Evolutionary conservation across 2,797 vertebrate genomes (phyloP).

Genomic region (Carapus acus): DNA sequence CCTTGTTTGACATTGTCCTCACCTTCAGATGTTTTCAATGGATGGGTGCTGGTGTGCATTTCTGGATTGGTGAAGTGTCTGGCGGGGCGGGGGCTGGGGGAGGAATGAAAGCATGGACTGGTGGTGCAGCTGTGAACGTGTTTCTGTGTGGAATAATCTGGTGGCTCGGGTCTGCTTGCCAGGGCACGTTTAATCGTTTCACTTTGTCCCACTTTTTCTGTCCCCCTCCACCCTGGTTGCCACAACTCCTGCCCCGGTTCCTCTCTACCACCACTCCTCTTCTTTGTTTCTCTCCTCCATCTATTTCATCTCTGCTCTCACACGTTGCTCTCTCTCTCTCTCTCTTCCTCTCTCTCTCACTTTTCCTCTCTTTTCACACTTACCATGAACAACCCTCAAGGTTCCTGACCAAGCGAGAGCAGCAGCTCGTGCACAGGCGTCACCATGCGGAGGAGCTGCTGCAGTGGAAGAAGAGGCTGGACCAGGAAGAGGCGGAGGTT

Average conservation of each 20-base stretch:
- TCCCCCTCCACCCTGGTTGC: conserved; percentile 11
- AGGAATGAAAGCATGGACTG: conserved; percentile 45
- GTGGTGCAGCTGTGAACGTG: conserved; percentile 33
- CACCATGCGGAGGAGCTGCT: conserved; percentile 88
- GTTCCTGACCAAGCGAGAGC: conserved; percentile 94
- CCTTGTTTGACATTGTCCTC: conserved; percentile 42
- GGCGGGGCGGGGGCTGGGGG: conserved; percentile 6
- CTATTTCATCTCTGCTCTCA: conserved; percentile 10
- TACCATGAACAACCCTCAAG: conserved; percentile 58
- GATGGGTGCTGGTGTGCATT: conserved; percentile 37
- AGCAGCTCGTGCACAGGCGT: conserved; percentile 90
- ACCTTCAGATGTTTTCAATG: conserved; percentile 18
- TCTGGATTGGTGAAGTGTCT: conserved; percentile 34
- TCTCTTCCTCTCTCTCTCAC: conserved; percentile 8
- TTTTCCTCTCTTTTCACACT: conserved; percentile 24
- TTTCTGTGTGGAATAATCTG: conserved; percentile 22
- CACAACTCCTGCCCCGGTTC: neutral
- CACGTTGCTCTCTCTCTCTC: conserved; percentile 13
- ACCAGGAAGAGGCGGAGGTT: conserved; percentile 90
- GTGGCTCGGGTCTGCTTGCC: conserved; percentile 42
- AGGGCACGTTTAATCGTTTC: conserved; percentile 27
- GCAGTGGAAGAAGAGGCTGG: conserved; percentile 89
- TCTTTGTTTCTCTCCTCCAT: neutral
- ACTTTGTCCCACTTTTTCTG: conserved; percentile 33
- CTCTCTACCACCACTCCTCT: neutral